phyloP scores from a whole-genome alignment of 2,797 vertebrate genomes.

The Crypturellus tataupa region DNA sequence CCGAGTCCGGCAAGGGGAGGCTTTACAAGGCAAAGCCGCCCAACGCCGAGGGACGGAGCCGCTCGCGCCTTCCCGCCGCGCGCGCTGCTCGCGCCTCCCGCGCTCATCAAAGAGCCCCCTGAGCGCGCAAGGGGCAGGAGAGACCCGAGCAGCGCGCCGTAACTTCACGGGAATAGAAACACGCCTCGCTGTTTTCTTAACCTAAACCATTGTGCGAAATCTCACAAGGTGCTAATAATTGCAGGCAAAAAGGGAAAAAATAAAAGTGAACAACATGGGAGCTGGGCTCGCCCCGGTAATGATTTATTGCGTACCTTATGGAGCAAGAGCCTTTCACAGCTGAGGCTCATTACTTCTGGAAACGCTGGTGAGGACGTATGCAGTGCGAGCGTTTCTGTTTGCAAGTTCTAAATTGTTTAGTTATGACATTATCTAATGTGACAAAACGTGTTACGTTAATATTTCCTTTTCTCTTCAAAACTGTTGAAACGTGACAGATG shows the following conservation, averaged over 20 bases:
- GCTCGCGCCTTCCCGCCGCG: slow-evolving; percentile 4
- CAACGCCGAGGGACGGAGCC: slow-evolving; percentile 15
- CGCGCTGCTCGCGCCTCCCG: background rate
- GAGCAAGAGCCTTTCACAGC: slow-evolving; percentile 74
- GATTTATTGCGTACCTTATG: slow-evolving; percentile 78
- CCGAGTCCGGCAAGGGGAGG: slow-evolving; percentile 17
- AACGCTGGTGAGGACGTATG: slow-evolving; percentile 62
- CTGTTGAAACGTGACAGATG: slow-evolving; percentile 68
- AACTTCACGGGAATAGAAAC: slow-evolving; percentile 60
- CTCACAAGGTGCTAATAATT: slow-evolving; percentile 76
- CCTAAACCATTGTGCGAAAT: slow-evolving; percentile 68
- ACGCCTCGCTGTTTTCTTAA: slow-evolving; percentile 62
- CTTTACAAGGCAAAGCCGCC: slow-evolving; percentile 48
- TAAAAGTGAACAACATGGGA: slow-evolving; percentile 63
- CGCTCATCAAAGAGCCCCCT: background rate
- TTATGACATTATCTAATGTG: slow-evolving; percentile 80
- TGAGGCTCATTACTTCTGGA: slow-evolving; percentile 74
- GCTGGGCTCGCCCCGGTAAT: slow-evolving; percentile 64
- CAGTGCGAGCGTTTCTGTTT: slow-evolving; percentile 75
- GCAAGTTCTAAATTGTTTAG: slow-evolving; percentile 78
- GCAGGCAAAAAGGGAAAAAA: slow-evolving; percentile 29
- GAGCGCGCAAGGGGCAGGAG: slow-evolving; percentile 32
- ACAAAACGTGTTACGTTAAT: slow-evolving; percentile 76
- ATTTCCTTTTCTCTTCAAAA: slow-evolving; percentile 77
- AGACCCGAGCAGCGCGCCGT: slow-evolving; percentile 27